Evolutionary conservation across 2,888 invertebrate genomes (phyloP), one percentile per base, ranked within the genome.

Genomic region (Cephalotes varians): DNA sequence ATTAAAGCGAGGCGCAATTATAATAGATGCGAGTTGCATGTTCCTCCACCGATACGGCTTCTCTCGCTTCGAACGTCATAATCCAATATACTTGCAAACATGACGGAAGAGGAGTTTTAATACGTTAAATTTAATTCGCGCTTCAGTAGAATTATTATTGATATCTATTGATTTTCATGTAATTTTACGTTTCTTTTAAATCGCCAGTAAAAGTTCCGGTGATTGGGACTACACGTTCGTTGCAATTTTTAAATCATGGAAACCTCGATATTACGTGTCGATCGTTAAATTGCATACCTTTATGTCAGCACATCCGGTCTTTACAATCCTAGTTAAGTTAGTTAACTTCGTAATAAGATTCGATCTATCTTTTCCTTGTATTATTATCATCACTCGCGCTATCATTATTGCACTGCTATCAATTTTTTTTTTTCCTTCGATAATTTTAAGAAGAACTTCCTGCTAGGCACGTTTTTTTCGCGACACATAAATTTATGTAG

Each of bases 281-380:
- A 69, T 79, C 77, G 31, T 69, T 79, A 69, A 79, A 58, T 79
- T 56, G 54, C 25, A n/a, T 79, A 69, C 25, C 7, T 18, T 56
- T 34, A 69, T 77, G 44, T 69, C 54, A 47, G 69, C 56, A 69
- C 0, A 25, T 51, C 44, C 77, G 56, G 44, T 69, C 69, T 79
- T 77, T 77, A 56, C 44, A 77, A 77, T 69, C 10, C 34, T n/a
- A 79, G 40, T 65, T 76, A 69, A 79, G 51, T 65, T 76, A 67
- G 40, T 77, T 58, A 79, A 69, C 56, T 34, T 62, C 34, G 47
- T 54, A 74, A 31, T 49, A 34, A 51, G 15, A 25, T 76, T 81
- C 64, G 51, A 64, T 81, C 7, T 31, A 71, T 1, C 25, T 1
- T 56, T 21, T 7, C 28, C 25, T 31, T 54, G 5, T 44, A 44